A percentile compares a stretch with the other conserved stretches of the same genome.
Conservation (phyloP, 2,888 invertebrate species). For the Neoaliturus tenellus region DNA sequence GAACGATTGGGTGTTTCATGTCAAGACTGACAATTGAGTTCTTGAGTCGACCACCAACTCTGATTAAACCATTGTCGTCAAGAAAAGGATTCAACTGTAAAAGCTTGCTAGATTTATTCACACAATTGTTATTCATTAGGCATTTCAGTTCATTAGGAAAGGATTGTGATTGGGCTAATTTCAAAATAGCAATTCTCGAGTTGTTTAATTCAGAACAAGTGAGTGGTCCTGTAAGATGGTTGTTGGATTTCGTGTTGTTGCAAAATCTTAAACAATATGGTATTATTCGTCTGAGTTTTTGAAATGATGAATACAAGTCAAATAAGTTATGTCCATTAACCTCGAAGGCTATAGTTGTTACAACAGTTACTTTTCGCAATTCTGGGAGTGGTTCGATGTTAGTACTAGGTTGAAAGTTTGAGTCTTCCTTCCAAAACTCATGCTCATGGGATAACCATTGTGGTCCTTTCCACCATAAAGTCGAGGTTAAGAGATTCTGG, state of each 20-base stretch:
- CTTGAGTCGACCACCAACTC: no score
- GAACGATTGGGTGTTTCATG: not conserved
- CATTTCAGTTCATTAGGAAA: no score
- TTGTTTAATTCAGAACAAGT: no score
- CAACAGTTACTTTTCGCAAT: not conserved
- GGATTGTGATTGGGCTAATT: no score
- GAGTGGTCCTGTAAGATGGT: no score
- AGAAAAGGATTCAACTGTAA: constrained; percentile 2
- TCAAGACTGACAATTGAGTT: no score
- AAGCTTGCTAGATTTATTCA: no score
- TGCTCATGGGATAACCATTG: not conserved
- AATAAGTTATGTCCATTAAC: not conserved
- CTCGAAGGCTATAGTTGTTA: not conserved
- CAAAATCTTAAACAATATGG: not conserved
- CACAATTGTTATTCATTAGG: no score
- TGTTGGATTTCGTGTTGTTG: no score
- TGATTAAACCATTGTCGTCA: not conserved
- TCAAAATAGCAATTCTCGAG: no score
- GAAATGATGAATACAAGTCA: not conserved
- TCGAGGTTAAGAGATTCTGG: not conserved
- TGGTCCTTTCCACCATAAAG: not conserved
- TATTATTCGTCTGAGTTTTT: not conserved
- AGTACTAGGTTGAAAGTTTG: not conserved
- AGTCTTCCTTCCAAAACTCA: no score
- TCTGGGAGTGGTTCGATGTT: not conserved